Base-by-base conservation (phyloP, 2,797 vertebrate species). In the Ctenopoma multispine region DNA sequence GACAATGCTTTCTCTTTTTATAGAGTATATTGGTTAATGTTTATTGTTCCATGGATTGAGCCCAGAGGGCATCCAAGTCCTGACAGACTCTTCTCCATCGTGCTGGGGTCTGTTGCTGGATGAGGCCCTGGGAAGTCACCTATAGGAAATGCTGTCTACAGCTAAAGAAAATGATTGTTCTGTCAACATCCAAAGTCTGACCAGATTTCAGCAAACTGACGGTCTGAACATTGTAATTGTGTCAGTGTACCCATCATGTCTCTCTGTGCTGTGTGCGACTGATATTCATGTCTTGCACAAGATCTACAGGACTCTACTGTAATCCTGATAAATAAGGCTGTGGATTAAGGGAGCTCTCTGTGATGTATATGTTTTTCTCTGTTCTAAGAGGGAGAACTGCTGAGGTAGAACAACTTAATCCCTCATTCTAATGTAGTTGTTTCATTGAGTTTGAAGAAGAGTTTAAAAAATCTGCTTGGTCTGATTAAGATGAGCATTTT, bases 21-120 rank as follows among this genome's bases (percentile, higher is more conserved):
- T n/a, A n/a, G n/a, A n/a, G 66, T 77, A 70, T 72, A 48, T 49
- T 60, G 65, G 69, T 67, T 75, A 36, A 80, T 89, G 77, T 85
- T 88, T 82, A 80, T 66, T 27, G 23, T 75, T 75, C 23, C 72
- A 81, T 78, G 23, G 46, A 78, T 75, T 75, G 82, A 63, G 54
- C 72, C 72, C 73, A 72, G 72, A 76, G 69, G 60, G 73, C 67
- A 17, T 88, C 69, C 67, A 75, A 87, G 75, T 69, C 66, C 72
- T 57, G 80, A 80, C 81, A 73, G 63, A 63, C 63, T 72, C 66
- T 56, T 75, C 81, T 89, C 79, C 74, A 71, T 87, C 90, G 80
- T 14, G 7, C 60, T 31, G 47, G 31, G 44, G 43, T 56, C 61
- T 58, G 62, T 55, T 55, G 59, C 70, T 58, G 67, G 50, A 53